Evolutionary conservation across 2,113 vertebrate species (phyloP), one percentile per base, ranked within the genome.

Genomic region (Arenaria interpres): DNA sequence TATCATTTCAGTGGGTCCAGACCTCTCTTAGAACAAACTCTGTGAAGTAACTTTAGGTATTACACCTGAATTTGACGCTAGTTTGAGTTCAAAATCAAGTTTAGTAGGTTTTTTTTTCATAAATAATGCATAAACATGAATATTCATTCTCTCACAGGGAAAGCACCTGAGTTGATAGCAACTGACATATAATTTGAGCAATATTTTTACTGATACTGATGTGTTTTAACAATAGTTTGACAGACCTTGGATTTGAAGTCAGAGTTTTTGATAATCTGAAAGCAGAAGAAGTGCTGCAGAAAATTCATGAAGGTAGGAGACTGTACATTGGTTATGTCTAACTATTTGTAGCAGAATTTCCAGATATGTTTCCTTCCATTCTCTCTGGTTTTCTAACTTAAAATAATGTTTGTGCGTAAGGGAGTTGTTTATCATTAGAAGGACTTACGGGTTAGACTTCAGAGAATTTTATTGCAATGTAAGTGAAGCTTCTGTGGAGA

Each of bases 211-310:
- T 93, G 53, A 95, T 46, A 71, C 21, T 53, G 33, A 71, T 93
- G n/a, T 96, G 12, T 92, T 96, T 79, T 92, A 79, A 93, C 41
- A 72, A 90, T 16, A 97, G 97, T n/a, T 97, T 98, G 73, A 93
- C 56, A 43, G 98, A 98, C 2, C 98, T 99, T 60, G 98, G 98
- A 62, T 99, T 99, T 97, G 99, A 99, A 63, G 99, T 99, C 79
- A 97, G 87, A 74, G 39, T 84, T 68, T 99, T 98, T 82, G 92
- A 99, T 10, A 96, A 99, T 93, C 97, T 97, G 59, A 99, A 94
- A 97, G 94, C 96, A 68, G 95, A 91, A 30, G 98, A 99, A 1
- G 93, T 99, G 11, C 51, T 97, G 76, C 67, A 95, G 23, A 97
- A 63, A 74, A 98, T 99, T 90, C n/a, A 33, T 11, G 94, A 98